phyloP scores from a whole-genome alignment of 1,140 invertebrate species.

The Leptopilina clavipes region DNA sequence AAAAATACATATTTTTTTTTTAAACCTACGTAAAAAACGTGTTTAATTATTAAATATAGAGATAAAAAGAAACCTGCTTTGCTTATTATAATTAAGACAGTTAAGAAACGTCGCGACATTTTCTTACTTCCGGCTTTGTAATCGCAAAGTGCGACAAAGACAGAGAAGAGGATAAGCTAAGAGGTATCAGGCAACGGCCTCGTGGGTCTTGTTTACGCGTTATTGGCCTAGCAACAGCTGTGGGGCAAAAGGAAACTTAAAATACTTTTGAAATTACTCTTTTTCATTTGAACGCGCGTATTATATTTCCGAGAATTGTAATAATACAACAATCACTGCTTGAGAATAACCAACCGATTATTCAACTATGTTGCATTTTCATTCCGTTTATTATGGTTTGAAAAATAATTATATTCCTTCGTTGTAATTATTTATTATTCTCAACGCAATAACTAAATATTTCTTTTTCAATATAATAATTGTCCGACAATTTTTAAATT shows the following conservation, averaged over 20 bases:
- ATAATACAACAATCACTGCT: not conserved
- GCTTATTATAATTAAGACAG: not conserved
- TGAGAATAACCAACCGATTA: not conserved
- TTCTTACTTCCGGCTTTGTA: slow-evolving; percentile 32
- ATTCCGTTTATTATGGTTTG: not conserved
- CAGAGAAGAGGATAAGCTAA: slow-evolving; percentile 52
- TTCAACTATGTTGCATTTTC: not conserved
- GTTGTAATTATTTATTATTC: too few relatives aligned
- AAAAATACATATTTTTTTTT: not conserved
- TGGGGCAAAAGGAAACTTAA: slow-evolving; percentile 48
- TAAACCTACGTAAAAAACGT: not conserved
- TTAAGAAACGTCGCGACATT: not conserved
- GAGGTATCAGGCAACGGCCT: slow-evolving; percentile 49
- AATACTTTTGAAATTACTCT: slow-evolving; percentile 11
- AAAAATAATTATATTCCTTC: too few relatives aligned
- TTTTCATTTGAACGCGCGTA: not conserved
- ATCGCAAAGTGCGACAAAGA: slow-evolving; percentile 38
- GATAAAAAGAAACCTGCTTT: not conserved
- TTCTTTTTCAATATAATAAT: not conserved
- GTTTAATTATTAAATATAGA: not conserved
- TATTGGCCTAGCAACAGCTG: slow-evolving; percentile 64
- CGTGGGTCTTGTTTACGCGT: slow-evolving; percentile 58
- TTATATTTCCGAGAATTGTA: not conserved
- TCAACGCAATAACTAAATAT: too few relatives aligned
- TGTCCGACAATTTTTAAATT: slow-evolving; percentile 10